Evolutionary conservation across 2,888 invertebrate species (phyloP).

Genomic region (Heteromurus nitidus): DNA sequence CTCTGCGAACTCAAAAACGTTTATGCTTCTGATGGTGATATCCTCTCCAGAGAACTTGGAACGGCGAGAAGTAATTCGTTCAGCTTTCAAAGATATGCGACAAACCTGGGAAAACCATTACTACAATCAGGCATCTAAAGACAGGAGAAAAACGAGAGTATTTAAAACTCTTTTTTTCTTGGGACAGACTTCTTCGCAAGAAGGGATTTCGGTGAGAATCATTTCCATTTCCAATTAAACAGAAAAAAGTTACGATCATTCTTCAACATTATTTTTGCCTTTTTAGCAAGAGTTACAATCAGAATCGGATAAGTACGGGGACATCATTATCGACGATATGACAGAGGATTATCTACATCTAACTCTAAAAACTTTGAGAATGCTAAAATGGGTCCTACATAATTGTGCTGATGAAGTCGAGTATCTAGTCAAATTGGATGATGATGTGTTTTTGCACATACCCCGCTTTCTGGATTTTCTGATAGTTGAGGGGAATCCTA

Average conservation of each 20-base stretch:
- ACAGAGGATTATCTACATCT: slow-evolving; percentile 71
- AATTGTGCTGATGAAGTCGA: slow-evolving; percentile 63
- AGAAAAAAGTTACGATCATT: too few species aligned
- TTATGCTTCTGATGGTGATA: slow-evolving; percentile 65
- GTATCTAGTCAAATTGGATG: slow-evolving; percentile 74
- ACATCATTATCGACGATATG: slow-evolving; percentile 70
- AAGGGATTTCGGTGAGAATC: slow-evolving; percentile 43
- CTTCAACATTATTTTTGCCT: not conserved
- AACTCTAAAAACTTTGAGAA: slow-evolving; percentile 71
- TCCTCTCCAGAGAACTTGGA: slow-evolving; percentile 68
- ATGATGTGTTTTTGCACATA: slow-evolving; percentile 74
- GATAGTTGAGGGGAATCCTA: slow-evolving; percentile 28
- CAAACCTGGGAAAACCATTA: slow-evolving; percentile 35
- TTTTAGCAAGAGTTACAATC: slow-evolving; percentile 54
- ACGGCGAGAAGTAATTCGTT: slow-evolving; percentile 62
- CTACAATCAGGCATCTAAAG: not conserved
- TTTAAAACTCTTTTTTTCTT: slow-evolving; percentile 63
- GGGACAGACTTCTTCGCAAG: too few species aligned
- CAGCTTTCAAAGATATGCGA: slow-evolving; percentile 34
- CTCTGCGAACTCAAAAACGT: slow-evolving; percentile 38
- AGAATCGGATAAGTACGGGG: slow-evolving; percentile 66
- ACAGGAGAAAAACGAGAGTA: not conserved
- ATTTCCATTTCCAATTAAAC: too few species aligned
- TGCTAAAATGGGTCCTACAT: slow-evolving; percentile 70
- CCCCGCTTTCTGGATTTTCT: slow-evolving; percentile 70